These are phyloP conservation scores for Drosophila eugracilis DNA, from an alignment of 1,140 invertebrate species.

Conservation along the genomic window DNA sequence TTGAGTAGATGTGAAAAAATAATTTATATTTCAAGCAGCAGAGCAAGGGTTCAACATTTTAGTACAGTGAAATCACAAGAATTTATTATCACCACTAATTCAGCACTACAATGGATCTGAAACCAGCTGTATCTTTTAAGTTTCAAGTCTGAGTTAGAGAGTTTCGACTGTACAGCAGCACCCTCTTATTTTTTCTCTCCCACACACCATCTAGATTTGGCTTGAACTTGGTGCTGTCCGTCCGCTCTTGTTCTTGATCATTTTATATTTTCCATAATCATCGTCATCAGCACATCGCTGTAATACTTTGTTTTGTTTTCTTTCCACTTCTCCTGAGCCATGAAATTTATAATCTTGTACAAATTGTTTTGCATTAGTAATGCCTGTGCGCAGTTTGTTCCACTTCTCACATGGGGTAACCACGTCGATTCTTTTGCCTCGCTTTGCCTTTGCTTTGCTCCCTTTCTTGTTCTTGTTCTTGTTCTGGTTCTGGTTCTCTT, in stretches of 20 bases:
- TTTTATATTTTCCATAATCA: constrained; percentile 32
- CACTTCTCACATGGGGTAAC: constrained; percentile 49
- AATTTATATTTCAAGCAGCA: too few relatives aligned
- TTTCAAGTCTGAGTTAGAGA: background rate
- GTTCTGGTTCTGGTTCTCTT: background rate
- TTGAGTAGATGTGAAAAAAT: too few relatives aligned
- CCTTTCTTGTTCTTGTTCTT: constrained; percentile 19
- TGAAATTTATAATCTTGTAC: constrained; percentile 74
- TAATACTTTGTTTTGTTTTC: constrained; percentile 40
- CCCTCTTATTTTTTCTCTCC: constrained; percentile 20
- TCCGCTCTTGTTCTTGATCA: constrained; percentile 44
- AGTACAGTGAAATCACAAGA: background rate
- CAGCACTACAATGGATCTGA: background rate
- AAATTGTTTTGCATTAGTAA: constrained; percentile 73
- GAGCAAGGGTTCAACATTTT: too few relatives aligned
- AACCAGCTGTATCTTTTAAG: background rate
- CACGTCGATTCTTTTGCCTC: constrained; percentile 26
- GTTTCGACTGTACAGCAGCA: constrained; percentile 6
- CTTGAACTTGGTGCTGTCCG: constrained; percentile 50
- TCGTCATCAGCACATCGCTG: constrained; percentile 26
- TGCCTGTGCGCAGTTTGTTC: constrained; percentile 64
- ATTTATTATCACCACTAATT: too few relatives aligned
- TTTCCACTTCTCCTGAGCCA: constrained; percentile 50
- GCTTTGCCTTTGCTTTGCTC: constrained; percentile 15
- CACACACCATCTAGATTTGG: constrained; percentile 27